phyloP scores from a whole-genome alignment of 2,888 invertebrate genomes.

The Rhimphoctona megacephalus region DNA sequence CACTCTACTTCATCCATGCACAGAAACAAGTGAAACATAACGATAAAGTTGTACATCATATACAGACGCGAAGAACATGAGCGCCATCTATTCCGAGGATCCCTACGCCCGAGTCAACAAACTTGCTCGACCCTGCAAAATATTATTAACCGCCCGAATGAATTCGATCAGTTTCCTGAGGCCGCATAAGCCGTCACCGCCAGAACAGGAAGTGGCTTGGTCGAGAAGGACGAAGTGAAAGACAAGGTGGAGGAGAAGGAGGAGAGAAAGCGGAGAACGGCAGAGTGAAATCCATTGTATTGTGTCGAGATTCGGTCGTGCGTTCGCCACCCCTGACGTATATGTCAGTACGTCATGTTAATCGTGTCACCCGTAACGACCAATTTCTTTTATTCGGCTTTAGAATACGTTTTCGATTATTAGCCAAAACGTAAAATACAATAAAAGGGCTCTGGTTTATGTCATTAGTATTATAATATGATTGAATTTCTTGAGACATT shows the following conservation, averaged over 20 bases:
- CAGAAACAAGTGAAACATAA: conserved; percentile 30
- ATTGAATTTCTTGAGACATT: not conserved
- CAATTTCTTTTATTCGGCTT: conserved; percentile 33
- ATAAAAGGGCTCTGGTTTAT: not conserved
- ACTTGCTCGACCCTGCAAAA: conserved; percentile 82
- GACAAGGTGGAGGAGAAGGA: conserved; percentile 30
- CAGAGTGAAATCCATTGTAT: conserved; percentile 64
- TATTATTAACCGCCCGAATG: conserved; percentile 82
- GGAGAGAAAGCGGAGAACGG: conserved; percentile 56
- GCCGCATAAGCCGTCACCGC: conserved; percentile 82
- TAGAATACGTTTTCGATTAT: not conserved
- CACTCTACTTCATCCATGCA: not conserved
- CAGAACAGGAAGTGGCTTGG: conserved; percentile 71
- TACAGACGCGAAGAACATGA: conserved; percentile 52
- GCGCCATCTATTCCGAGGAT: conserved; percentile 52
- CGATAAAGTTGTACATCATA: conserved; percentile 47
- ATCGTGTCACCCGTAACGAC: conserved; percentile 42
- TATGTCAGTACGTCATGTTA: conserved; percentile 50
- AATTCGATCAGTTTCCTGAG: conserved; percentile 81
- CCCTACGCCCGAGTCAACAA: conserved; percentile 78
- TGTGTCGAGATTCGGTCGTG: conserved; percentile 65
- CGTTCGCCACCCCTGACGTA: conserved; percentile 42
- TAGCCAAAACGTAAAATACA: not conserved
- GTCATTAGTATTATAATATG: not conserved
- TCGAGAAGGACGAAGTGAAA: conserved; percentile 50